Evolutionary conservation across 2,888 invertebrate species (phyloP), one percentile per base, ranked within the genome.

Genomic region (Folsomia candida): DNA sequence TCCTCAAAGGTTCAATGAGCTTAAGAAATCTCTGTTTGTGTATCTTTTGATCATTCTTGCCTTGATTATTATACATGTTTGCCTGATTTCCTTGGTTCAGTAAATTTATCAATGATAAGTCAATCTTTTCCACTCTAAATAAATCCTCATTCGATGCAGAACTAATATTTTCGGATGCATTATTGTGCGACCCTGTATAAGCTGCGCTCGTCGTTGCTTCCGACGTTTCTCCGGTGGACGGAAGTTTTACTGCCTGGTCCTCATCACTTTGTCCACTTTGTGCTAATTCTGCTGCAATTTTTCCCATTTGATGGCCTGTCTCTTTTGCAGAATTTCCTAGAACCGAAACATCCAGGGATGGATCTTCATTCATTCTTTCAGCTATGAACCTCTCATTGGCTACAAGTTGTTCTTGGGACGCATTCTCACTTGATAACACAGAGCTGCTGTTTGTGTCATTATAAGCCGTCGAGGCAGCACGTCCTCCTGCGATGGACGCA

Each of bases 21-120:
- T 63, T 9, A 2, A 68, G 11, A 51, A 68, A 57, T 24, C 57
- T 61, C 25, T n/a, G n/a, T 37, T 68, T 68, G 26, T 68, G 68
- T 25, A 54, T 63, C 18, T 63, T 14, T 24, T 68, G 68, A 28
- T 51, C 63, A 4, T 68, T 25, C 26, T 68, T 51, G 11, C n/a
- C n/a, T n/a, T n/a, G n/a, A 4, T 37, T 14, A 37, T 37, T 37
- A 37, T 9, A 9, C 37, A 4, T 37, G 6, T 4, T 14, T 14
- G 14, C 14, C 6, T 37, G 6, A 37, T 37, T 4, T 9, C 6
- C 14, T 14, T 37, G 6, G 6, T 37, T 14, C 37, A 37, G 14
- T 9, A 9, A 37, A 4, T 4, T 9, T 14, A 37, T 4, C 4
- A 14, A 37, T 4, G 37, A 37, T 14, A 37, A 37, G 14, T 37